Percentiles rank a stretch among this genome's conserved stretches.
These are phyloP conservation scores for Ranitomeya variabilis DNA, from an alignment of 2,113 vertebrate species.

Conservation along the genomic window DNA sequence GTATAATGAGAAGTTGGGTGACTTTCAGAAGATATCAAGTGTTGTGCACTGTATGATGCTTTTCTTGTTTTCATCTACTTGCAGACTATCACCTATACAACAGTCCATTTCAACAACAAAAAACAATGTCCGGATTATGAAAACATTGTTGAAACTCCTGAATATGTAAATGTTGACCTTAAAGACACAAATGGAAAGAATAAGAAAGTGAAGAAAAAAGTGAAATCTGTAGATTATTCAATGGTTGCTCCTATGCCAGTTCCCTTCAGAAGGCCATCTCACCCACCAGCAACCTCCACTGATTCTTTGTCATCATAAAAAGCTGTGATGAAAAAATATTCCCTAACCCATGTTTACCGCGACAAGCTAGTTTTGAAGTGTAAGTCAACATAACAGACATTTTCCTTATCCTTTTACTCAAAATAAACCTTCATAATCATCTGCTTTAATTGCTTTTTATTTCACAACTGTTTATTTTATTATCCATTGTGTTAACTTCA, in stretches of 20 bases:
- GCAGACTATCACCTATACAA: constrained; percentile 24
- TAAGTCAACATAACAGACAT: neutral
- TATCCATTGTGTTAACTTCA: neutral
- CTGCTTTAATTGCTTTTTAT: neutral
- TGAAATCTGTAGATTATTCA: constrained; percentile 59
- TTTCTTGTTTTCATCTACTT: neutral
- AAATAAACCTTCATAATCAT: neutral
- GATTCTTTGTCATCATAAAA: neutral
- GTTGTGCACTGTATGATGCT: neutral
- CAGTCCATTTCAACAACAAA: neutral
- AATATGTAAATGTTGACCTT: constrained; percentile 68
- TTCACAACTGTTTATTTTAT: neutral
- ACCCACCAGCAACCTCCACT: neutral
- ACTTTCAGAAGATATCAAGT: neutral
- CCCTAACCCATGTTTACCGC: neutral
- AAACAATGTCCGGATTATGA: constrained; percentile 59
- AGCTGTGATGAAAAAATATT: neutral
- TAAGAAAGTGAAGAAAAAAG: constrained; percentile 33
- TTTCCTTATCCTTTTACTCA: neutral
- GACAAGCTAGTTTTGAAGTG: neutral
- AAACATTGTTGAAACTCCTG: constrained; percentile 50
- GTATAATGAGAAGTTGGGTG: neutral
- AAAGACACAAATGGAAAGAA: constrained; percentile 46
- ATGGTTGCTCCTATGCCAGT: constrained; percentile 11
- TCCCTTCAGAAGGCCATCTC: neutral